phyloP scores from a whole-genome alignment of 2,888 invertebrate species.

The Phania funesta region DNA sequence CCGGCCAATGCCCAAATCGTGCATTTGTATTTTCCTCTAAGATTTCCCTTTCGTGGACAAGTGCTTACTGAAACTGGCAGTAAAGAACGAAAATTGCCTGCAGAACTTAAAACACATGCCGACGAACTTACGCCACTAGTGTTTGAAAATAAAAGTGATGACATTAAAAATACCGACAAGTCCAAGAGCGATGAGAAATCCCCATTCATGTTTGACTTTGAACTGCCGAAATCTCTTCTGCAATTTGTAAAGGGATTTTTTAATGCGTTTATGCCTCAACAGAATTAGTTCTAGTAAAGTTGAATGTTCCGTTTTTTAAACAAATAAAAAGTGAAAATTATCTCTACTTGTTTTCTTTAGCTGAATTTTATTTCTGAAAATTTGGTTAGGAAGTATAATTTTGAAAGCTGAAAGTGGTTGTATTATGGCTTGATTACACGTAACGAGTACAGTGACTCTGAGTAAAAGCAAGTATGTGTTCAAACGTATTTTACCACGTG shows the following conservation, averaged over 20 bases:
- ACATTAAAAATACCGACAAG: not conserved
- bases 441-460: no score
- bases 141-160: not conserved
- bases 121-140: not conserved
- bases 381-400: no score
- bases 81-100: not conserved
- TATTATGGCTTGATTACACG: no score
- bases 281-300: conserved; percentile 14
- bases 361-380: no score
- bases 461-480: no score
- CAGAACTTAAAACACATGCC: not conserved
- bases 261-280: conserved; percentile 8
- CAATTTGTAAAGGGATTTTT: conserved; percentile 23
- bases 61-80: not conserved
- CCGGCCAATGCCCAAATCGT: conserved; percentile 31
- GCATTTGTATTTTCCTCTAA: conserved; percentile 43
- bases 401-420: no score
- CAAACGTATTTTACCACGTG: no score
- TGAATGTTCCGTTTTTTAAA: not conserved
- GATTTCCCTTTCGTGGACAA: conserved; percentile 27
- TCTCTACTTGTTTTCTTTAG: not conserved
- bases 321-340: not conserved
- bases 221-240: conserved; percentile 32
- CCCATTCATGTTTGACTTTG: conserved; percentile 27
- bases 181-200: conserved; percentile 4